These are phyloP conservation scores for Melanotaenia pygmaea DNA, from an alignment of 2,797 vertebrate genomes.

Conservation along the genomic window DNA sequence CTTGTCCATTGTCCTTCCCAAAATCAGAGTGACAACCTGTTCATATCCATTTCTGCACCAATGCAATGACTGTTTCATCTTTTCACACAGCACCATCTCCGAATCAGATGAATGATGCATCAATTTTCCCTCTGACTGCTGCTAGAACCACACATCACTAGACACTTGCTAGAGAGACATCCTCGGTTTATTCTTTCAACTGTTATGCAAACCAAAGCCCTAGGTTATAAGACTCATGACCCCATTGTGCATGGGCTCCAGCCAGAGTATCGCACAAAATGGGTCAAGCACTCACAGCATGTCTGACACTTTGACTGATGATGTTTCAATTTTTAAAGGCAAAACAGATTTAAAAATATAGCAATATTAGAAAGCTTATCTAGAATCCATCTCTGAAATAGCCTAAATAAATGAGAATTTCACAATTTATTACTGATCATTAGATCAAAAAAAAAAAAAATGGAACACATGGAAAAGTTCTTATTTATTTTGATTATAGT, in stretches of 20 bases:
- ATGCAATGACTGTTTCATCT: constrained; percentile 45
- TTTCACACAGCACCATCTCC: constrained; percentile 19
- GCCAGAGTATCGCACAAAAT: constrained; percentile 61
- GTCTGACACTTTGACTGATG: constrained; percentile 51
- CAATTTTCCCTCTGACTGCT: constrained; percentile 27
- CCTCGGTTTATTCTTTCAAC: constrained; percentile 36
- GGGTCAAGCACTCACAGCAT: constrained; percentile 59
- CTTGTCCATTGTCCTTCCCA: constrained; percentile 1
- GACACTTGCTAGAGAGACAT: constrained; percentile 30
- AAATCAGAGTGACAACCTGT: constrained; percentile 59
- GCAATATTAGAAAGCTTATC: neutral
- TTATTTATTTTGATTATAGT: constrained; percentile 7
- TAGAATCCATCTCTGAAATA: neutral
- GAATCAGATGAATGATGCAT: constrained; percentile 41
- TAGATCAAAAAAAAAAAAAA: constrained; percentile 3
- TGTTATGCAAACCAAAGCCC: constrained; percentile 47
- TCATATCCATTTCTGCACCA: constrained; percentile 47
- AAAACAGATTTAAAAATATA: constrained; percentile 9
- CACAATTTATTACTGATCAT: constrained; percentile 3
- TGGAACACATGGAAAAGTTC: neutral
- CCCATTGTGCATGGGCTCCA: constrained; percentile 57
- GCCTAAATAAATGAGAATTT: neutral
- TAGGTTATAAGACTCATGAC: constrained; percentile 68
- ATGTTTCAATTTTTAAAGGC: constrained; percentile 19
- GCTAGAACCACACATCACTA: constrained; percentile 25